Evolutionary conservation across 2,113 vertebrate genomes (phyloP), one percentile per base, ranked within the genome.

Genomic region (Corythornis madagascariensis): DNA sequence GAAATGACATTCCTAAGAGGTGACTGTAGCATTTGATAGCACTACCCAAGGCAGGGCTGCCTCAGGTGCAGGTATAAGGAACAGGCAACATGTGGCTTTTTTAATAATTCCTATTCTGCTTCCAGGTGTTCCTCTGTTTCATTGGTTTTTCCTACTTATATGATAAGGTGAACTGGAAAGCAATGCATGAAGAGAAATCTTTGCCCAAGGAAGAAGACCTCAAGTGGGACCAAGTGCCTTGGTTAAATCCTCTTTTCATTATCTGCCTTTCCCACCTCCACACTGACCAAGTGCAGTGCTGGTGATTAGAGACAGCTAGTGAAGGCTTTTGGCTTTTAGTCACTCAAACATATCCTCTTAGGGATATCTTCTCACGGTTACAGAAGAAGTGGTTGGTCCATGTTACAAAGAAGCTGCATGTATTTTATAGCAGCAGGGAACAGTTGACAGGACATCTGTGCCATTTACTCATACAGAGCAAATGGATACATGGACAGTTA

Each of bases 401-500:
- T 15, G 47, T 61, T 33, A 31, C 22, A 50, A 64, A 70, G 78
- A 85, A 88, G 40, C 50, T 69, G 25, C 4, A 1, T 67, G 35
- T 33, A 10, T 60, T 33, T 42, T 63, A 59, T 6, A 59, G 57
- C 56, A 64, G 33, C 13, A 61, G 55, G 66, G 61, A 87, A 64
- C 4, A 35, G 57, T 1, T 92, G 52, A 45, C 24, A 40, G 67
- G 47, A 57, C 5, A 12, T 53, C 29, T 11, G 12, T 56, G 38
- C 22, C 65, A 35, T 82, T 89, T 73, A 86, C 86, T 83, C 45
- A 45, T 83, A 31, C 3, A 13, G 83, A 80, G 69, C 52, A 91
- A 96, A 89, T 80, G 64, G 72, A 63, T 79, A 77, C 38, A 11
- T n/a, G 69, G 77, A 59, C 93, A 81, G 77, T 79, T 81, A 93